Evolutionary conservation across 2,888 invertebrate species (phyloP), one percentile per base, ranked within the genome.

Genomic region (Leucozona laternaria): DNA sequence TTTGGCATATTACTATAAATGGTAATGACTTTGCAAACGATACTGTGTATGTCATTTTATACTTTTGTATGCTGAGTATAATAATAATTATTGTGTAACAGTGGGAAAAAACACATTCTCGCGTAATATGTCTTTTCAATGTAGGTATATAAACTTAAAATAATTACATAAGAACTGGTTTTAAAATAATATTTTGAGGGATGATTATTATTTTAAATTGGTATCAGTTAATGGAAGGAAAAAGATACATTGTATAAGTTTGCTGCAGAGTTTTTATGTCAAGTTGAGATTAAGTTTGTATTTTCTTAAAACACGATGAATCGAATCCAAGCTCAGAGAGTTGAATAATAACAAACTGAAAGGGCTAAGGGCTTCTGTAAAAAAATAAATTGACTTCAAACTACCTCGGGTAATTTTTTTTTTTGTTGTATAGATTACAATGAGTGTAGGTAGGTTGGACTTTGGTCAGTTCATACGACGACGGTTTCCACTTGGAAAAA

Each of bases 11-110:
- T 43, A 62, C 4, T 64, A 28, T 17, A 3, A 43, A 45, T 64
- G 43, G 45, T 64, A 43, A 64, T 64, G 25, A 64, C 62, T 64
- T 64, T 64, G 43, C 28, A n/a, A 17, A 11, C 28, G 25, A 64
- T 64, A 64, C 62, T 64, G 62, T 64, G n/a, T n/a, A n/a, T n/a
- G n/a, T n/a, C n/a, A 17, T 3, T 2, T 28, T 7, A 7, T n/a
- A 62, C 37, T 62, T 43, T 45, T 45, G 5, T n/a, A n/a, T 62
- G 62, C 22, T 31, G 5, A 28, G 40, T 22, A 31, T 37, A 62
- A 43, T 45, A 28, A 20, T 31, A 17, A 64, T 28, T 20, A 31
- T 64, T 64, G 64, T 48, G 45, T 17, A 64, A 64, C 13, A 48
- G 45, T 64, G 64, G 13, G 17, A 17, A 31, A 20, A 17, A 64